A percentile compares a stretch with the other conserved stretches of the same genome.
Evolutionary conservation across 2,113 vertebrate species (phyloP).

Genomic region (Saimiri boliviensis): DNA sequence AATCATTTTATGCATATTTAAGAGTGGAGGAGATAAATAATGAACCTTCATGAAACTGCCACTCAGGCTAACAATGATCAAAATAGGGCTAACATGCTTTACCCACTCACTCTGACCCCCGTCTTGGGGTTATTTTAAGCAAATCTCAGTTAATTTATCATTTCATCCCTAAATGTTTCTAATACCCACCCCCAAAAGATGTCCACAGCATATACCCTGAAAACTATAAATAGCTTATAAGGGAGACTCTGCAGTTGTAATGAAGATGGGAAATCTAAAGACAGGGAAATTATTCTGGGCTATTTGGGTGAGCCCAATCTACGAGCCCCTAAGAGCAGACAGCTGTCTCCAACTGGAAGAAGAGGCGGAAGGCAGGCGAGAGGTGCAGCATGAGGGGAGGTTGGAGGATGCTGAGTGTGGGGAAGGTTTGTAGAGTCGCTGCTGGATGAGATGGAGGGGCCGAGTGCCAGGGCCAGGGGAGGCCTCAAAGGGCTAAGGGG

Average conservation of each 20-base stretch:
- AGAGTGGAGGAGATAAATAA: not conserved
- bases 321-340: not conserved
- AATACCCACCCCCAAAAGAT: not conserved
- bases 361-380: not conserved
- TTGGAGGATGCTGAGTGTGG: not conserved
- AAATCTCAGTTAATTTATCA: not conserved
- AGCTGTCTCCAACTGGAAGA: not conserved
- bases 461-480: not conserved
- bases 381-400: not conserved
- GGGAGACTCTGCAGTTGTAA: not conserved
- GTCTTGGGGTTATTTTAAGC: not conserved
- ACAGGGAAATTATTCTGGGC: not conserved
- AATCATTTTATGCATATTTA: not conserved
- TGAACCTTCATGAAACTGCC: not conserved
- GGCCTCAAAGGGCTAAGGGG: not conserved
- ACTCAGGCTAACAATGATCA: not conserved
- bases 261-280: not conserved
- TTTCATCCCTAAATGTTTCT: not conserved
- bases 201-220: not conserved
- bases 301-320: not conserved
- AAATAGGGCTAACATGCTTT: not conserved
- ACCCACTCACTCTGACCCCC: not conserved
- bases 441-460: not conserved
- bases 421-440: not conserved
- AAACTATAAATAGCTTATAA: not conserved